Evolutionary conservation across 2,888 invertebrate genomes (phyloP).

Genomic region (Volucella zonaria): DNA sequence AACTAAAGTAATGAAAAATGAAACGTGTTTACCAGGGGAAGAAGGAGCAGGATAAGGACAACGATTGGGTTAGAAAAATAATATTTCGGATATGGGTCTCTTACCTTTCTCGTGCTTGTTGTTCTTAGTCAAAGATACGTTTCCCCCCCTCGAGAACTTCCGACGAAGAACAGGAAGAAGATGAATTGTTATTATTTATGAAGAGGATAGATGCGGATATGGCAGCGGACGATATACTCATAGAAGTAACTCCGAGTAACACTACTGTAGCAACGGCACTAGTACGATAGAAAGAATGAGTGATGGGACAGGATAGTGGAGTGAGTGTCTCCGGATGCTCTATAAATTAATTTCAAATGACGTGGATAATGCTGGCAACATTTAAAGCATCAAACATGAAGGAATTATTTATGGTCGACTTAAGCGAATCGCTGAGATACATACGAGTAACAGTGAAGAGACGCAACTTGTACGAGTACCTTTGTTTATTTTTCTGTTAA

Average conservation of each 20-base stretch:
- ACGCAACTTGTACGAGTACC: not conserved
- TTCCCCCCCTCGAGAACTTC: constrained; percentile 3
- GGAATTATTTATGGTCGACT: constrained; percentile 35
- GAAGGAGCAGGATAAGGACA: not conserved
- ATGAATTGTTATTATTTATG: constrained; percentile 72
- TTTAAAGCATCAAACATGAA: constrained; percentile 37
- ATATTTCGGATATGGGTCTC: constrained; percentile 17
- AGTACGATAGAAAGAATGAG: constrained; percentile 25
- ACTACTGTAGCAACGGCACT: not conserved
- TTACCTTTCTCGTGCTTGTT: constrained; percentile 22
- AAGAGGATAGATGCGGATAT: constrained; percentile 62
- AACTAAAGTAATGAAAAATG: constrained; percentile 21
- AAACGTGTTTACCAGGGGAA: not conserved
- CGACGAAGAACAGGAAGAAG: constrained; percentile 48
- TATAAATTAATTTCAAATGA: constrained; percentile 68
- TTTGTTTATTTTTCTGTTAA: too few species aligned
- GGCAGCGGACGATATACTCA: constrained; percentile 49
- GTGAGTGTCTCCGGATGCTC: constrained; percentile 44
- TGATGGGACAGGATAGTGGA: constrained; percentile 41
- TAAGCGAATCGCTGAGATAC: constrained; percentile 1
- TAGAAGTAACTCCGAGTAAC: not conserved
- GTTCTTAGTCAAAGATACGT: not conserved
- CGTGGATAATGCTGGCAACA: constrained; percentile 45
- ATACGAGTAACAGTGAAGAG: not conserved
- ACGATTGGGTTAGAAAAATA: constrained; percentile 18